Conservation (phyloP, 2,113 vertebrate genomes). For the Tichodroma muraria region DNA sequence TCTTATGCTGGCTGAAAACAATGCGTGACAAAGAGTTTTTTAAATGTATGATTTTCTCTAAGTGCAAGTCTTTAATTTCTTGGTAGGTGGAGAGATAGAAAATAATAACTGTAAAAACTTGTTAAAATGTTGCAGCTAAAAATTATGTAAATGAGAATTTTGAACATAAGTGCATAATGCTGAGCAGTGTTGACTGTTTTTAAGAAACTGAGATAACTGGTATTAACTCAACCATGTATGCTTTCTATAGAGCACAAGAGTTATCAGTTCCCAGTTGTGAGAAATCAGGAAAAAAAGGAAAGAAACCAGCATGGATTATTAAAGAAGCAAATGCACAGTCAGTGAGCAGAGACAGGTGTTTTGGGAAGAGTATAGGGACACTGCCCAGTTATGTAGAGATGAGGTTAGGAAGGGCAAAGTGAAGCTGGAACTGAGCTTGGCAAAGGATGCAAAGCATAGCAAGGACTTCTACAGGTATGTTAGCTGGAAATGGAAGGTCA, state of each 20-base stretch:
- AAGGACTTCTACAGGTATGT: neutral
- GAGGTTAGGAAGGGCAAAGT: neutral
- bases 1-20: neutral
- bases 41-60: neutral
- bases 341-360: neutral
- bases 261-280: neutral
- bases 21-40: neutral
- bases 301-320: neutral
- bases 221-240: neutral
- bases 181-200: neutral
- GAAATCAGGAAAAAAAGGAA: neutral
- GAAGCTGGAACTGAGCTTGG: neutral
- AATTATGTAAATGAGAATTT: neutral
- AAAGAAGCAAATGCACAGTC: neutral
- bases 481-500: neutral
- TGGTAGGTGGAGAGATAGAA: neutral
- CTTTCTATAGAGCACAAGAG: neutral
- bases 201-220: neutral
- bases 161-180: neutral
- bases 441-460: neutral
- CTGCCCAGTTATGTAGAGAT: neutral
- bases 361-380: neutral
- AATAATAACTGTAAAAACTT: neutral
- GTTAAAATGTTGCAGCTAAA: neutral
- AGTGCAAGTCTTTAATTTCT: neutral